Evolutionary conservation across 2,888 invertebrate species (phyloP).

Genomic region (Cataglyphis rosenhaueri): DNA sequence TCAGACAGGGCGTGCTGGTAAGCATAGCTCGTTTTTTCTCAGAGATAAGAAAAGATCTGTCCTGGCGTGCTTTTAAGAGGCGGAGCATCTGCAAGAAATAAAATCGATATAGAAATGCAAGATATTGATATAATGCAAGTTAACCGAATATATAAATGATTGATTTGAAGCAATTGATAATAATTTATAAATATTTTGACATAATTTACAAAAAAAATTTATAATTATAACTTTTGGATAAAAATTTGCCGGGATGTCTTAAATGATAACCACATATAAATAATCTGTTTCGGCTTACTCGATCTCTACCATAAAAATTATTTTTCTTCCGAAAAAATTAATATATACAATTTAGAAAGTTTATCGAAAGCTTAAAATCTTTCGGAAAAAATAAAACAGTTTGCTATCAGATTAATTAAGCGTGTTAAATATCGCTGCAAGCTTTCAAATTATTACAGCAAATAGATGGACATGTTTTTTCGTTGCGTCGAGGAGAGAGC

Average conservation of each 20-base stretch:
- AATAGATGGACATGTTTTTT: conserved; percentile 24
- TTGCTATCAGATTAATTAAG: conserved; percentile 11
- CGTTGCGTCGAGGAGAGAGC: conserved; percentile 12
- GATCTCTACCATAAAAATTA: not conserved
- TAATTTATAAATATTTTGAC: not conserved
- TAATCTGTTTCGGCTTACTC: not conserved
- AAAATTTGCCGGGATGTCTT: not conserved
- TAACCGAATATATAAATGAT: conserved; percentile 2
- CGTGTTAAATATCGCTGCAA: not conserved
- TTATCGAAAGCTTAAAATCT: not conserved
- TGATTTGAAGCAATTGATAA: not conserved
- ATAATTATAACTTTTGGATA: not conserved
- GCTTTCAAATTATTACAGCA: conserved; percentile 25
- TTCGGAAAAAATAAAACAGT: not conserved
- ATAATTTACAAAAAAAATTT: not conserved
- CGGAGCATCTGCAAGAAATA: conserved; percentile 16
- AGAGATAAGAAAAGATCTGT: conserved; percentile 42
- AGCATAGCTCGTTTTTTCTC: not conserved
- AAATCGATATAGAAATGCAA: conserved; percentile 7
- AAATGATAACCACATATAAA: not conserved
- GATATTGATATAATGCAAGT: conserved; percentile 1
- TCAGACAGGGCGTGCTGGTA: conserved; percentile 43
- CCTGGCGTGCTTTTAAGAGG: conserved; percentile 21
- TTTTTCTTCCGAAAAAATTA: not conserved
- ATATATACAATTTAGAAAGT: not conserved